A percentile compares a stretch with the other conserved stretches of the same genome.
These are phyloP conservation scores for Augochlorella aurata DNA, from an alignment of 2,888 invertebrate species.

Conservation along the genomic window DNA sequence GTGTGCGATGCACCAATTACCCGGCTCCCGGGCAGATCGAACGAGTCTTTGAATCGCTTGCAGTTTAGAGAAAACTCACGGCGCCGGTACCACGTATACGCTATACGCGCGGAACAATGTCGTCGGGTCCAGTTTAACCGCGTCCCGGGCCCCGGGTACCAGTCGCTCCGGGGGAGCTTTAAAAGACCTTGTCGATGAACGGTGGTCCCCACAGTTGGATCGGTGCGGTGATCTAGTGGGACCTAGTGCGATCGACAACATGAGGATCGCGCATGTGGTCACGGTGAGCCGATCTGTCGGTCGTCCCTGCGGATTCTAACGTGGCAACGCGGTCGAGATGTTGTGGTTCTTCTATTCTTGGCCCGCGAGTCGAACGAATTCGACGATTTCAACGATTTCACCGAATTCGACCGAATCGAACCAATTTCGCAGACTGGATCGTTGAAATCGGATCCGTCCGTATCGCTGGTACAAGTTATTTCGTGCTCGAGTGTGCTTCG, in stretches of 20 bases:
- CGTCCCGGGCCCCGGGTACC: slow-evolving; percentile 18
- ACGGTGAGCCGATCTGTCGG: slow-evolving; percentile 70
- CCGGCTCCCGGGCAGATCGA: slow-evolving; percentile 13
- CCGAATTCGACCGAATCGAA: too few species aligned
- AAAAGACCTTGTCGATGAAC: slow-evolving; percentile 71
- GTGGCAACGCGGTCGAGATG: background rate
- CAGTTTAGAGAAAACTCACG: slow-evolving; percentile 37
- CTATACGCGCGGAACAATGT: slow-evolving; percentile 37
- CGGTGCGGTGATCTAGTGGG: slow-evolving; percentile 65
- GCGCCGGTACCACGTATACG: background rate
- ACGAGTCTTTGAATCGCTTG: background rate
- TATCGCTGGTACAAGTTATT: too few species aligned
- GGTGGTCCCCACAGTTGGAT: slow-evolving; percentile 69
- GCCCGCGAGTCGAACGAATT: too few species aligned
- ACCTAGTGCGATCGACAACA: slow-evolving; percentile 65
- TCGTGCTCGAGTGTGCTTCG: too few species aligned
- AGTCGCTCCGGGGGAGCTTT: slow-evolving; percentile 68
- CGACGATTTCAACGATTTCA: too few species aligned
- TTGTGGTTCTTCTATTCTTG: too few species aligned
- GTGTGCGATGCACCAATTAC: slow-evolving; percentile 27
- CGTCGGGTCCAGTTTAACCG: slow-evolving; percentile 52
- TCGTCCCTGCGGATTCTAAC: background rate
- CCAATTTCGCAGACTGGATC: too few species aligned
- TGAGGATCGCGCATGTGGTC: slow-evolving; percentile 74
- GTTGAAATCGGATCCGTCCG: too few species aligned